These are phyloP conservation scores for Corydoras sp. DNA, from an alignment of 2,113 vertebrate species.

Conservation along the genomic window DNA sequence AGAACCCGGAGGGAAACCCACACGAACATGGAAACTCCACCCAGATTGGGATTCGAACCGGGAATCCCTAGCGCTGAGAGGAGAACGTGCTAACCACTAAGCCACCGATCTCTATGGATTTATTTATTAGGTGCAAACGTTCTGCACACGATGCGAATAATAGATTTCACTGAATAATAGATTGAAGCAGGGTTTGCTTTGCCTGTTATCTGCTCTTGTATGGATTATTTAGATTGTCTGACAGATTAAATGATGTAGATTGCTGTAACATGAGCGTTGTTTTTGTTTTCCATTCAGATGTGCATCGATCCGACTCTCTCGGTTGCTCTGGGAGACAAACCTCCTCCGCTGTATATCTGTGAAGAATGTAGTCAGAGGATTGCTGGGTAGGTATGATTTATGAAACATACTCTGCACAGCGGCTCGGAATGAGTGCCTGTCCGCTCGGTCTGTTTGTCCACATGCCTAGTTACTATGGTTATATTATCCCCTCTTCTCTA, in stretches of 20 bases:
- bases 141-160: no score
- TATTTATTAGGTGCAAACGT: no score
- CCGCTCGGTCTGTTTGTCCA: slow-evolving; percentile 43
- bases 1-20: no score
- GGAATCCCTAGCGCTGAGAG: no score
- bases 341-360: slow-evolving; percentile 95
- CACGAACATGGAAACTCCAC: no score
- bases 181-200: no score
- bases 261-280: slow-evolving; percentile 25
- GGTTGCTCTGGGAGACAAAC: slow-evolving; percentile 95
- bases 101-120: no score
- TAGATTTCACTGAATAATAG: no score
- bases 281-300: slow-evolving; percentile 77
- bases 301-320: slow-evolving; percentile 95
- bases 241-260: slow-evolving; percentile 15
- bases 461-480: slow-evolving; percentile 52
- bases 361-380: slow-evolving; percentile 98
- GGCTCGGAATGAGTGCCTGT: slow-evolving; percentile 17
- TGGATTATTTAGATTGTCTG: no score
- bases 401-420: slow-evolving; percentile 13
- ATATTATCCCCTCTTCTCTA: slow-evolving; percentile 46
- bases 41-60: no score
- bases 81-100: no score
- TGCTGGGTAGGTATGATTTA: slow-evolving; percentile 72
- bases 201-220: no score